Evolutionary conservation across 2,113 vertebrate genomes (phyloP), one percentile per base, ranked within the genome.

Genomic region (Gavialis gangeticus): DNA sequence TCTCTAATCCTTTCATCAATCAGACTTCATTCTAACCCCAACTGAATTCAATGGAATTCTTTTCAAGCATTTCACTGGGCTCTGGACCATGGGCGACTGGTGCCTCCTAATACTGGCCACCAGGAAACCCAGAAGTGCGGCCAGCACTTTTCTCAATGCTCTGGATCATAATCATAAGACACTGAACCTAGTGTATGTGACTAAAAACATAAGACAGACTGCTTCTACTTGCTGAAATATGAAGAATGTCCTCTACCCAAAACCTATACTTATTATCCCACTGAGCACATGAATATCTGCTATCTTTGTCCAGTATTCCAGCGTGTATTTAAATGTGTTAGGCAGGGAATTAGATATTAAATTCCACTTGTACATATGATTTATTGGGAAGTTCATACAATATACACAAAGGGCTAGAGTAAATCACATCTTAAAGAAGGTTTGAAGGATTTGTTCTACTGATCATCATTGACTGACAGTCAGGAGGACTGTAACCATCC

Each of bases 201-300:
- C 8, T 46, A 1, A n/a, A 89, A 76, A 92, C 87, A 5, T 2
- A 64, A 67, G 75, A 84, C 28, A 1, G 30, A 76, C 27, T 73
- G 14, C 21, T 85, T 95, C 91, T 76, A 81, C 57, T 30, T 73
- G 25, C 21, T 69, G 87, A 91, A 95, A 81, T 27, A 25, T 81
- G 25, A 91, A 93, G 59, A 11, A 87, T 84, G n/a, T 69, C 66
- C 60, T 76, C 58, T 64, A 2, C 24, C 78, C 24, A 82, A 21
- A 27, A 80, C 57, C 19, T 46, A 15, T 11, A 10, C 13, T 87
- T 18, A 3, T 81, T 81, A 6, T 57, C 13, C 7, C 34, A 71
- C 73, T 18, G 27, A 69, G 24, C 5, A 22, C 6, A n/a, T 28
- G 82, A 84, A 4, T 54, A 18, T 17, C n/a, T 67, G 28, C n/a